A percentile compares a stretch with the other conserved stretches of the same genome.
These are phyloP conservation scores for Chloromyia formosa DNA, from an alignment of 2,888 invertebrate species.

Conservation along the genomic window DNA sequence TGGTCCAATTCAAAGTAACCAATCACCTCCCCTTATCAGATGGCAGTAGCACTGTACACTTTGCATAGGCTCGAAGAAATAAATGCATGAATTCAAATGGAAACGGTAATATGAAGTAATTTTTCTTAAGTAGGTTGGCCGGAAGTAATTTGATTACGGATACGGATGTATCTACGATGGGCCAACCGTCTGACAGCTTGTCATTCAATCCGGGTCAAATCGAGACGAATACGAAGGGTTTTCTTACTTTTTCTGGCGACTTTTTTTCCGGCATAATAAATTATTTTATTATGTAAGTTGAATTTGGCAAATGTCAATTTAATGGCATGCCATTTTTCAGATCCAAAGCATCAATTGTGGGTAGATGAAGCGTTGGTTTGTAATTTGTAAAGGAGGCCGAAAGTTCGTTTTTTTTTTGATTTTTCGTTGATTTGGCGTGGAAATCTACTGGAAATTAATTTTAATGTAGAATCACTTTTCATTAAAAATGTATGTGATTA, in stretches of 20 bases:
- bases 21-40: too few species aligned
- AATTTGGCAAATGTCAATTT: constrained; percentile 17
- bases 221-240: background rate
- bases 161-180: constrained; percentile 19
- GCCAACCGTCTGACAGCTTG: background rate
- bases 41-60: background rate
- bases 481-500: too few species aligned
- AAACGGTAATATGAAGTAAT: constrained; percentile 42
- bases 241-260: too few species aligned
- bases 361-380: background rate
- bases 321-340: constrained; percentile 27
- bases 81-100: constrained; percentile 20
- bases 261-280: constrained; percentile 28
- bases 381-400: too few species aligned
- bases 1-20: too few species aligned
- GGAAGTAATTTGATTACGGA: constrained; percentile 46
- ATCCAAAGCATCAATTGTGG: background rate
- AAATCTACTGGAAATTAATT: too few species aligned
- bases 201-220: background rate
- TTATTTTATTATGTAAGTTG: constrained; percentile 35
- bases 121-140: constrained; percentile 45
- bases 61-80: background rate
- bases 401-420: too few species aligned
- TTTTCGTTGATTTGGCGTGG: too few species aligned
- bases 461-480: too few species aligned